Evolutionary conservation across 2,113 vertebrate species (phyloP).

Genomic region (Onychostoma macrolepis): DNA sequence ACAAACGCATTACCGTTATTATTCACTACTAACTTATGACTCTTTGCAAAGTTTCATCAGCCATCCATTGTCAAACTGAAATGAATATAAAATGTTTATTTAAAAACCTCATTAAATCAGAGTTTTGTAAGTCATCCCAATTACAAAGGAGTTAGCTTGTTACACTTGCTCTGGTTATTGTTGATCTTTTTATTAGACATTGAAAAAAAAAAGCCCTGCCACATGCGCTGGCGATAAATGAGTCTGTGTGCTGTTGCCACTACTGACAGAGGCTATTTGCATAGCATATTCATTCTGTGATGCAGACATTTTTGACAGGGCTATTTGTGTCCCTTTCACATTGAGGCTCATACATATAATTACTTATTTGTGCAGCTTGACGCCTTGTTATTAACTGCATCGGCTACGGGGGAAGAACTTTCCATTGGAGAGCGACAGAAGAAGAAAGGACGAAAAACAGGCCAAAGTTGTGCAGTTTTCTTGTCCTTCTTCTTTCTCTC

Average conservation of each 20-base stretch:
- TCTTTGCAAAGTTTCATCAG: neutral
- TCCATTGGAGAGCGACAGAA: conserved; percentile 26
- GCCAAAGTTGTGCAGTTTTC: neutral
- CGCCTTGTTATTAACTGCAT: conserved; percentile 51
- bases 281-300: conserved; percentile 55
- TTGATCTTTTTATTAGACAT: conserved; percentile 24
- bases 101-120: conserved; percentile 23
- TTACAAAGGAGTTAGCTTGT: conserved; percentile 42
- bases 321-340: conserved; percentile 57
- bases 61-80: neutral
- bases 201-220: conserved; percentile 35
- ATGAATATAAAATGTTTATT: conserved; percentile 4
- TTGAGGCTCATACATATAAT: conserved; percentile 53
- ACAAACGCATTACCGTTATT: neutral
- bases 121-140: conserved; percentile 34
- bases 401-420: conserved; percentile 39
- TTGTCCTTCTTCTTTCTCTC: neutral
- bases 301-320: conserved; percentile 49
- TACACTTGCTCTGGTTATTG: conserved; percentile 15
- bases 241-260: conserved; percentile 35
- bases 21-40: neutral
- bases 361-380: conserved; percentile 54
- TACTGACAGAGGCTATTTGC: conserved; percentile 49
- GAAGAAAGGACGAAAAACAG: conserved; percentile 24
- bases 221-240: conserved; percentile 43